A percentile compares a stretch with the other conserved stretches of the same genome.
Evolutionary conservation across 2,113 vertebrate species (phyloP).

Genomic region (Psilopogon haemacephalus): DNA sequence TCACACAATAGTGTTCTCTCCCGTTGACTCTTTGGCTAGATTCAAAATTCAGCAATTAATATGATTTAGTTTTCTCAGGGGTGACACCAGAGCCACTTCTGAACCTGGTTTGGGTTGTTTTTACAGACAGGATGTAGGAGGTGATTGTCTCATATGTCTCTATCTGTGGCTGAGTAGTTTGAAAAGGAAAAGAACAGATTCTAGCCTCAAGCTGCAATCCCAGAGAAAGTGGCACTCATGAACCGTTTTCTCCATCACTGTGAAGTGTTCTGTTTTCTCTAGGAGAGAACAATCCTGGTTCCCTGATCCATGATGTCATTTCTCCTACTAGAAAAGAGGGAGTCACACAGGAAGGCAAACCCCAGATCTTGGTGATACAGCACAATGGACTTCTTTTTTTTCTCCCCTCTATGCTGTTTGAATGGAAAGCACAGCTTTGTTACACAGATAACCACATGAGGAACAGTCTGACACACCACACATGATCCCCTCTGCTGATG

Average conservation of each 20-base stretch:
- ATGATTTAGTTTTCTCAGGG: background rate
- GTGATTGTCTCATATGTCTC: background rate
- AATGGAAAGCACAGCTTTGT: background rate
- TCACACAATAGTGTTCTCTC: background rate
- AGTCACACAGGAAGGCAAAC: background rate
- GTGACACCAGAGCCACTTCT: background rate
- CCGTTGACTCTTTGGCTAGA: accelerated
- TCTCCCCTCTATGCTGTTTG: background rate
- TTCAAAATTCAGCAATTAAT: background rate
- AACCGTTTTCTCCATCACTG: background rate
- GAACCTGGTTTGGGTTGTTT: background rate
- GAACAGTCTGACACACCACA: background rate
- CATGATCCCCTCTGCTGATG: background rate
- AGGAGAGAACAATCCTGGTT: background rate
- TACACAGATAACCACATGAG: background rate
- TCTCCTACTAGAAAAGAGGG: background rate
- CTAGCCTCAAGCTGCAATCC: background rate
- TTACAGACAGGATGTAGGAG: background rate
- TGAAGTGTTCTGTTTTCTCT: background rate
- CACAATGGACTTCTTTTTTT: background rate
- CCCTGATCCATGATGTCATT: background rate
- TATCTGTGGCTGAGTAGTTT: background rate
- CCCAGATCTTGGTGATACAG: background rate
- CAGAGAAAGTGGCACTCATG: accelerated
- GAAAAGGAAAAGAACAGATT: background rate